Base-by-base conservation (phyloP, 2,888 invertebrate genomes). In the Luperina testacea region DNA sequence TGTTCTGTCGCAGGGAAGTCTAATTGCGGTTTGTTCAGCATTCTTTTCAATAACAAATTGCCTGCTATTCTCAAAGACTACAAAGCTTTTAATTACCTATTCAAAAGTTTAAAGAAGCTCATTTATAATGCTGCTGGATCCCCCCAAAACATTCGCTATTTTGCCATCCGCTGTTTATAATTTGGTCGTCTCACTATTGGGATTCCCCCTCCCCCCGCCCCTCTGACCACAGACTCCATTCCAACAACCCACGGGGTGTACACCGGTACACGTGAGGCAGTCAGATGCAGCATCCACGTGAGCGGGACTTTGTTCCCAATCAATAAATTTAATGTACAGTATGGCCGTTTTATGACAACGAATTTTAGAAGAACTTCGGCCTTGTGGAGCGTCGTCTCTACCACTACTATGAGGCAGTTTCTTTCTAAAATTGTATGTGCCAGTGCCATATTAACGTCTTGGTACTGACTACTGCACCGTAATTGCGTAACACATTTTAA, bases 321-420 rank as follows among this genome's bases (percentile, higher is more conserved):
- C 91, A 90, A 92, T 91, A 91, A 87, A 80, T 72, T 85, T 90
- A 92, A 92, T 86, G 90, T 70, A 64, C 84, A 80, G 8, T 27
- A 61, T 45, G 8, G 3, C 15, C 53, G 53, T 59, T 75, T 48
- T n/a, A 8, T 32, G n/a, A 20, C 53, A 53, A 38, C 11, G 20
- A 71, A 63, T 63, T 63, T n/a, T 5, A 63, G 17, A 27, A 77
- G 32, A 27, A 48, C 8, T 20, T 65, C 3, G 5, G 67, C 6
- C 13, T 77, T 48, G 79, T 63, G 15, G 20, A 20, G 20, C 2
- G 9, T 9, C 2, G 7, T 75, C 15, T 73, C 1, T n/a, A n/a
- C n/a, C 8, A 8, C 1, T 48, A 3, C 15, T 48, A 6, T 48
- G 48, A 27, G 7, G 24, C 6, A 20, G 20, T 51, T 51, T 51